Base-by-base conservation (phyloP, 1,140 invertebrate species). In the Drosophila trapezifrons region DNA sequence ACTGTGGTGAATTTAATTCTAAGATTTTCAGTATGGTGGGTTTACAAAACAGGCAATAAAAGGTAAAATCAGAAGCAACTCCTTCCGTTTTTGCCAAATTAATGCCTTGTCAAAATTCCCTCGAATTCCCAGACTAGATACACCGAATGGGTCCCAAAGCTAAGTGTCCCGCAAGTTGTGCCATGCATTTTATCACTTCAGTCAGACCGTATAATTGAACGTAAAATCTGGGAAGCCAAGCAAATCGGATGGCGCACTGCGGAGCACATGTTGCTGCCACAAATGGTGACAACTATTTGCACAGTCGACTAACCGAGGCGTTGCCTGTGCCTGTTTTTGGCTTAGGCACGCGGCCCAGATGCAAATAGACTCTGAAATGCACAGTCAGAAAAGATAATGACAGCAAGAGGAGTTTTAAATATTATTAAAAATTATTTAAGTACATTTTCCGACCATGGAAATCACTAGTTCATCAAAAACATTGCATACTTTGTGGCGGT, bases 121-220 rank as follows among this genome's bases (percentile, higher is more conserved):
- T n/a, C 15, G 7, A 29, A 43, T 60, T 57, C 25, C 17, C 42
- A 49, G 64, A 32, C 35, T 15, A 25, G 32, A 49, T 25, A 15
- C 35, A 9, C 35, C 25, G 17, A 29, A 2, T 5, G 25, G 47
- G n/a, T 22, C 29, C 35, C 22, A 32, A 32, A 35, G 17, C n/a
- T 65, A 65, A 67, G 35, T 67, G 59, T 66, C 32, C 37, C 17
- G 8, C 65, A 45, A 65, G 65, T 42, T 66, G 65, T 65, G 60
- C 60, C 65, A 72, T 76, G 77, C 84, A 89, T 89, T 89, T 89
- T 89, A 89, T 89, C 84, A 89, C 84, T 89, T 89, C 80, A 84
- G 69, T 78, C 84, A 89, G 84, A 89, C 84, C 84, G 84, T 89
- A 80, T 89, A 89, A 89, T 89, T 89, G 82, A 78, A 89, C 85